Base-by-base conservation (phyloP, 2,113 vertebrate species). In the Tragulus kanchil region DNA sequence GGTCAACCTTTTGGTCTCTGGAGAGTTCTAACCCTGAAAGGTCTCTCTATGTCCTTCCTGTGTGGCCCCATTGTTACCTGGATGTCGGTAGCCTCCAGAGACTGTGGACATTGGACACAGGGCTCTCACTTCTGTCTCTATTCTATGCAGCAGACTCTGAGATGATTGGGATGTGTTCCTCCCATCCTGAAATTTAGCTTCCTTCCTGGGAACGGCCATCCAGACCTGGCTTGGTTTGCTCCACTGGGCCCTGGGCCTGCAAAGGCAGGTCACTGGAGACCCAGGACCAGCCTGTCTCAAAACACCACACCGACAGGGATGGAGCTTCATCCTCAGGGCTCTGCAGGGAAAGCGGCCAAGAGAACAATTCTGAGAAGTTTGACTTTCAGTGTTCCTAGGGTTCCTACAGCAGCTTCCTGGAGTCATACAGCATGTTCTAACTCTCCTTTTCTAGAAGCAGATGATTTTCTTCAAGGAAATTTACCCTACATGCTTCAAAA, bases 91-190 rank as follows among this genome's bases (percentile, higher is more conserved):
- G 17, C 0, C 0, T 26, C 21, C 58, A 64, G 13, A 42, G 25
- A 7, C 23, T 52, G 13, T 1, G 11, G 17, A 6, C 0, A 3
- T 4, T 1, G 2, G 13, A 56, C 9, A 48, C 17, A 52, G 79
- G 28, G 16, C 11, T 36, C 62, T 64, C 45, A 1, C 3, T 21
- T 86, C 87, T 5, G 3, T 7, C 15, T 52, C 61, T 28, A 45
- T 54, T 28, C 78, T 11, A 4, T 52, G 14, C 7, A 45, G 28
- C 26, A 69, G 52, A 21, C 62, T 50, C 26, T 54, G 15, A 5
- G 28, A 42, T 73, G 1, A 77, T 42, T 31, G 59, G 10, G 5
- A 10, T 31, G 2, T 3, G 8, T 9, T 19, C 31, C 19, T 8
- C 69, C 15, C 48, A 7, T 31, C 48, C 17, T 73, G 28, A 11